Conservation (phyloP, 2,113 vertebrate genomes). For the Mustela lutreola region DNA sequence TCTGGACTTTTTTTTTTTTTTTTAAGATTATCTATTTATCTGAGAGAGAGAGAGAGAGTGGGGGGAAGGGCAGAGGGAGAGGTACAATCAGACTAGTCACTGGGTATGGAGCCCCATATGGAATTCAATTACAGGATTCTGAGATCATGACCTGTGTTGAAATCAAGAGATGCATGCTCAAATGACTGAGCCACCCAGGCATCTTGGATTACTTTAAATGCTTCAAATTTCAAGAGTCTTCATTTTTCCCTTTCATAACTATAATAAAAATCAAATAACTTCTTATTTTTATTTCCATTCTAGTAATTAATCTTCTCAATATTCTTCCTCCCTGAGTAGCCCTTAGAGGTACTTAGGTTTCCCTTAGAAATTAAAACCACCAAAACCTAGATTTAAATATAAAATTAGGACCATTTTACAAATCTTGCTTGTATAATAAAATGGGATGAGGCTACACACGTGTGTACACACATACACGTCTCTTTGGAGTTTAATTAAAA, state of each 20-base stretch:
- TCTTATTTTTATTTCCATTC: slow-evolving; percentile 40
- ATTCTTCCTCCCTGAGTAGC: neutral
- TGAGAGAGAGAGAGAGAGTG: neutral
- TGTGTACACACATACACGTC: neutral
- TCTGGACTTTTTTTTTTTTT: neutral
- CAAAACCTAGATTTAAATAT: neutral
- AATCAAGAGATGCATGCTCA: neutral
- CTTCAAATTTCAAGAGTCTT: slow-evolving; percentile 29
- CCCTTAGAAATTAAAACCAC: slow-evolving; percentile 40
- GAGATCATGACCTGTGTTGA: neutral
- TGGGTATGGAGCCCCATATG: neutral
- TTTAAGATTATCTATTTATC: neutral
- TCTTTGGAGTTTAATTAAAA: neutral
- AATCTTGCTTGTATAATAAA: neutral
- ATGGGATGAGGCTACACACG: neutral
- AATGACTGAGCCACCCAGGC: neutral
- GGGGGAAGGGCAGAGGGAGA: neutral
- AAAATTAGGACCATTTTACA: neutral
- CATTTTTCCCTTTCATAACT: neutral
- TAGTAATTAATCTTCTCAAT: slow-evolving; percentile 59
- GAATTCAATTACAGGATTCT: neutral
- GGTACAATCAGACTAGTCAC: neutral
- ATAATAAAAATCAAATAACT: slow-evolving; percentile 42
- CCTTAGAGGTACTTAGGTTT: neutral
- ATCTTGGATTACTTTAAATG: neutral